Conservation (phyloP, 2,797 vertebrate genomes). For the Sciurus vulgaris region DNA sequence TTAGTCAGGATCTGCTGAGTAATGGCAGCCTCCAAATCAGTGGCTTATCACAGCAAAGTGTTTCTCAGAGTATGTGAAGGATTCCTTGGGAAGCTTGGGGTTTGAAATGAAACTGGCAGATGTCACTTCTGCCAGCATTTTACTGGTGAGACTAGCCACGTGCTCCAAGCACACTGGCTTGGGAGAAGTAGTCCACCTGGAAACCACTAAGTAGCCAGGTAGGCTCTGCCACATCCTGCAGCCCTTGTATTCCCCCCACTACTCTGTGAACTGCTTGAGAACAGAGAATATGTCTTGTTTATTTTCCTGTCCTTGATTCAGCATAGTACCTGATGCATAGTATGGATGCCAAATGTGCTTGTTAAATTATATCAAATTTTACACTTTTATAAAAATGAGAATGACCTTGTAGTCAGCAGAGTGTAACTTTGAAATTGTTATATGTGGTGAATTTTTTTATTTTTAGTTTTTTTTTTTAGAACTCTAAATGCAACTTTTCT, state of each 20-base stretch:
- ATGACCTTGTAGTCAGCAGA: constrained; percentile 35
- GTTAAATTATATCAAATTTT: constrained; percentile 19
- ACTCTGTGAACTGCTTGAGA: background rate
- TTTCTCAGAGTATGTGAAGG: background rate
- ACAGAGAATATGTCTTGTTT: background rate
- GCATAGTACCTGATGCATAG: background rate
- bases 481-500: constrained; percentile 68
- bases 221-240: background rate
- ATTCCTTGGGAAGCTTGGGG: background rate
- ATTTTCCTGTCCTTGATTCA: constrained; percentile 44
- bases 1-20: background rate
- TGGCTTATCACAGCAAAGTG: background rate
- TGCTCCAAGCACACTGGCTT: background rate
- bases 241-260: background rate
- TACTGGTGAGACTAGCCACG: background rate
- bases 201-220: background rate
- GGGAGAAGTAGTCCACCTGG: background rate
- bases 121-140: background rate
- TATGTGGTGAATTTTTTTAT: background rate
- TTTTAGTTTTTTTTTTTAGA: background rate
- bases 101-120: background rate
- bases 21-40: background rate
- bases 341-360: constrained; percentile 19
- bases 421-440: constrained; percentile 50
- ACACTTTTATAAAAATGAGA: constrained; percentile 57